Evolutionary conservation across 2,797 vertebrate genomes (phyloP), one percentile per base, ranked within the genome.

Genomic region (Taenioides sp.): DNA sequence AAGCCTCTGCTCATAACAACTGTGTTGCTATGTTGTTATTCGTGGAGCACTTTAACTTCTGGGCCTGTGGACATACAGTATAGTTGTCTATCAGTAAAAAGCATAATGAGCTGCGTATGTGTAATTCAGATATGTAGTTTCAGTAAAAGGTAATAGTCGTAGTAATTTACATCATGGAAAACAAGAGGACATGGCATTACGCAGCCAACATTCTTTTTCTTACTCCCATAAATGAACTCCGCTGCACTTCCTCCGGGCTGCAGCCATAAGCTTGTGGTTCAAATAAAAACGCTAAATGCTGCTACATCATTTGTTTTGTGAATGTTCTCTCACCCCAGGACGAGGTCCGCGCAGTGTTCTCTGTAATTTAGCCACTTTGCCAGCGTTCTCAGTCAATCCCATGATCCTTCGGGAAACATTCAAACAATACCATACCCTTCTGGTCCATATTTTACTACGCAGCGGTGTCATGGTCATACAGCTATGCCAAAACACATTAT

Each of bases 401-500:
- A 73, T 34, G 70, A 81, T 83, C 90, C 85, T 82, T 47, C 0
- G 86, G 85, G 88, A 88, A 77, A 86, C 77, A 82, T 89, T 87
- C 74, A 65, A 86, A 88, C 87, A 92, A 90, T 83, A 84, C 78
- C 67, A 59, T 75, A 66, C 75, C 81, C 74, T 80, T 88, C 81
- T 84, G 81, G 83, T 81, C 79, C 76, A 82, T 80, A 75, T 88
- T 93, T 91, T 87, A 89, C 79, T 85, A 83, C 84, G 81, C 81
- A 80, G 77, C 71, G 73, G 83, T 90, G 86, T 89, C 83, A 86
- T 80, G 84, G 78, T 74, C 79, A 76, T 17, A 73, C 69, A 76
- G 77, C 73, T 71, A 84, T 80, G 91, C 91, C 92, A 93, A 87
- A 90, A 89, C 88, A 85, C 85, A 87, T 70, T 88, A 82, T 40